Conservation (phyloP, 2,113 vertebrate species). For the Danionella cerebrum region DNA sequence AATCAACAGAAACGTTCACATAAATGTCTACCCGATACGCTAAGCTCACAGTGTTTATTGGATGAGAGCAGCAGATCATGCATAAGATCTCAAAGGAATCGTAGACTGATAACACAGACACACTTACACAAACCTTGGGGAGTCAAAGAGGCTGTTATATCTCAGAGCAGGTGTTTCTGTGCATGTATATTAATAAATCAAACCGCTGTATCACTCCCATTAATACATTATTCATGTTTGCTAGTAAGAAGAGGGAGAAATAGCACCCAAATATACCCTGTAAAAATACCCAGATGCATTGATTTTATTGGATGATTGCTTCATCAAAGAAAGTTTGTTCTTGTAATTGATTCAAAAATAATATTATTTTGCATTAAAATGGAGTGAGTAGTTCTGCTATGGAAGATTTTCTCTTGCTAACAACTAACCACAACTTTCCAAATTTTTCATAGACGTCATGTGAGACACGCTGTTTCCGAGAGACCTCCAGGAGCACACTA, state of each 20-base stretch:
- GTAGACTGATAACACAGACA: neutral
- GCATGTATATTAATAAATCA: neutral
- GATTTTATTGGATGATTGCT: too few species aligned
- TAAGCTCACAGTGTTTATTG: neutral
- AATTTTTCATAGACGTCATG: neutral
- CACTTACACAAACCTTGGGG: neutral
- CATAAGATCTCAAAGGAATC: constrained; percentile 4
- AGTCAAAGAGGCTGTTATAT: neutral
- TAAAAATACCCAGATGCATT: neutral
- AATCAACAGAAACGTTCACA: neutral
- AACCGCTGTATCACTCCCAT: neutral
- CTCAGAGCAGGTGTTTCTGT: neutral
- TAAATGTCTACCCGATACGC: neutral
- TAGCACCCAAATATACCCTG: neutral
- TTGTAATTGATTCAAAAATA: too few species aligned
- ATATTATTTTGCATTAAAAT: too few species aligned
- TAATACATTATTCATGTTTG: neutral
- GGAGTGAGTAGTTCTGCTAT: too few species aligned
- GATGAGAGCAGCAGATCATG: neutral
- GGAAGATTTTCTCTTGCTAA: neutral
- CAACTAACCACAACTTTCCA: neutral
- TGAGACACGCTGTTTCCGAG: neutral
- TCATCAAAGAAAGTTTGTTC: too few species aligned
- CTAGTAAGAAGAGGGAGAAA: neutral
- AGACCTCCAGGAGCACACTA: neutral